Evolutionary conservation across 1,140 invertebrate genomes (phyloP).

Genomic region (Lerema accius): DNA sequence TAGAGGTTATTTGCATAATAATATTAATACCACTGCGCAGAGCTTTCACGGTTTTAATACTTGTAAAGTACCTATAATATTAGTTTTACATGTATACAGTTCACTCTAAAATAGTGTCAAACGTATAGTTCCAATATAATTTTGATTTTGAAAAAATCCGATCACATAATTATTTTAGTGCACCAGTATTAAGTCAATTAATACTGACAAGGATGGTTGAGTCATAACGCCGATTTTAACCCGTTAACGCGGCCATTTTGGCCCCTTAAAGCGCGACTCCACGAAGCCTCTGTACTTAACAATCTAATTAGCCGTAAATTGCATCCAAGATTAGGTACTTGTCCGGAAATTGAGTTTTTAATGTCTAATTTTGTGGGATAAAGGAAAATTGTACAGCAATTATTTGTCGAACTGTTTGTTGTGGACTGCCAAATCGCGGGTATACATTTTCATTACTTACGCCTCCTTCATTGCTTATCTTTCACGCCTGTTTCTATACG

Average conservation of each 20-base stretch:
- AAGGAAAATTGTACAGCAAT: constrained; percentile 64
- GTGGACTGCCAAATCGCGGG: constrained; percentile 36
- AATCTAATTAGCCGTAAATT: constrained; percentile 79
- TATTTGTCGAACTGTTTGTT: constrained; percentile 62
- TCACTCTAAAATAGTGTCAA: too few species aligned
- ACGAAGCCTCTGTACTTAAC: constrained; percentile 67
- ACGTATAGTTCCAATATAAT: too few species aligned
- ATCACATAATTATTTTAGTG: too few species aligned
- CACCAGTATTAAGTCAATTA: constrained; percentile 1
- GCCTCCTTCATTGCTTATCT: too few species aligned
- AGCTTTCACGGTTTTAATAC: too few species aligned
- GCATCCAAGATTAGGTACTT: constrained; percentile 71
- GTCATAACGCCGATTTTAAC: constrained; percentile 21
- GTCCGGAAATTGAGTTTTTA: constrained; percentile 71
- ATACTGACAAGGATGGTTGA: constrained; percentile 7
- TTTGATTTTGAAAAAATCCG: too few species aligned
- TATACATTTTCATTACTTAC: constrained; percentile 19
- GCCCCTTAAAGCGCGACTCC: constrained; percentile 10
- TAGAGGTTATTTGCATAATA: too few species aligned
- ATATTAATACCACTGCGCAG: too few species aligned
- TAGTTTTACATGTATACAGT: too few species aligned
- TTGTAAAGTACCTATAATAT: too few species aligned
- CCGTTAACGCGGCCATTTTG: constrained; percentile 55
- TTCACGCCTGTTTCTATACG: background rate
- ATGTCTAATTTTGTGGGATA: constrained; percentile 74